Conservation (phyloP, 2,113 vertebrate species). For the Pituophis catenifer region DNA sequence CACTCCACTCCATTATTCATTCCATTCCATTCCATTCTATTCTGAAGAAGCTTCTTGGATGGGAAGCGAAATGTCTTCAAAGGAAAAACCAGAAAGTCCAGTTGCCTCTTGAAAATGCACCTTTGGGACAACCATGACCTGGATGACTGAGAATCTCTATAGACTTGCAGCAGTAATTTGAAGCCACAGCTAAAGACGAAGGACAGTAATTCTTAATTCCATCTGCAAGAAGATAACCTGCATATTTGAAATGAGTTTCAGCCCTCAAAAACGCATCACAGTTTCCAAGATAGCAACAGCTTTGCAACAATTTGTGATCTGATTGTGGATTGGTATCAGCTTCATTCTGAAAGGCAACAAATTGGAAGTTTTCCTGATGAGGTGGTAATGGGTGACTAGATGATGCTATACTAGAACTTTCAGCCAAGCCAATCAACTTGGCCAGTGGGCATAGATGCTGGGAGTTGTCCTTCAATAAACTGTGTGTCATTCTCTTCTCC, state of each 20-base stretch:
- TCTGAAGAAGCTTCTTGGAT: too few species aligned
- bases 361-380: constrained; percentile 43
- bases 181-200: background rate
- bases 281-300: constrained; percentile 63
- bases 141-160: too few species aligned
- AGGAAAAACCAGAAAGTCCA: too few species aligned
- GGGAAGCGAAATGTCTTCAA: too few species aligned
- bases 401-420: background rate
- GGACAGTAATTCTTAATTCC: background rate
- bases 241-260: constrained; percentile 43
- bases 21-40: too few species aligned
- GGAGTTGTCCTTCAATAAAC: background rate
- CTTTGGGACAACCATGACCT: too few species aligned
- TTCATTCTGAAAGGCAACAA: constrained; percentile 59
- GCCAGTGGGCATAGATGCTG: background rate
- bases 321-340: constrained; percentile 58
- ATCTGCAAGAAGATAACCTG: constrained; percentile 21
- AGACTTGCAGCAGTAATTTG: background rate
- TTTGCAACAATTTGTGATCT: constrained; percentile 59
- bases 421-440: background rate
- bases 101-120: too few species aligned
- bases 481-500: background rate
- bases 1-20: too few species aligned
- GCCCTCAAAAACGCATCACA: background rate
- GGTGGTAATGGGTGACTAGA: background rate